A percentile compares a stretch with the other conserved stretches of the same genome.
phyloP scores from a whole-genome alignment of 2,113 vertebrate species.

The Macaca mulatta region DNA sequence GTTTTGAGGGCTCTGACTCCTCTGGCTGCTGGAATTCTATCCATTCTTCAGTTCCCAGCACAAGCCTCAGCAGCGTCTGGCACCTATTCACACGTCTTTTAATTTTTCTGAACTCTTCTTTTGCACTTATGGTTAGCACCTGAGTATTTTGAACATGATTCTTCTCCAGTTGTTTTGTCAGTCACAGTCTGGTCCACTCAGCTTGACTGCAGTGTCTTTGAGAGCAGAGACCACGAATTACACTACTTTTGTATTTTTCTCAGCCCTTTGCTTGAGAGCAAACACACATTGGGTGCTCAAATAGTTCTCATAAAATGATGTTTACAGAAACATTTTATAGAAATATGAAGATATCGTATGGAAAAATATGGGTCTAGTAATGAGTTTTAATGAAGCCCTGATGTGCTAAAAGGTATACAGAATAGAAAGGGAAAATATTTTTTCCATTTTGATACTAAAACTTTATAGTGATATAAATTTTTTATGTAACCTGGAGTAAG shows the following conservation, averaged over 20 bases:
- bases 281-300: neutral
- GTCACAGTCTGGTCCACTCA: neutral
- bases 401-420: neutral
- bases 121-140: neutral
- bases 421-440: neutral
- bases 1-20: fast-evolving
- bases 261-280: neutral
- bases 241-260: neutral
- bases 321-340: neutral
- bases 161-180: neutral
- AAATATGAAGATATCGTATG: neutral
- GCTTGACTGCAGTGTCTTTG: neutral
- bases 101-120: neutral
- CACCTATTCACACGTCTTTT: neutral
- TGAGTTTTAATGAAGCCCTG: neutral
- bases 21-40: neutral
- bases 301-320: neutral
- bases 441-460: neutral
- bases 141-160: neutral
- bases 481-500: neutral
- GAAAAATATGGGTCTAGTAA: neutral
- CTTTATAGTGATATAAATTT: neutral
- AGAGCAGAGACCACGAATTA: neutral
- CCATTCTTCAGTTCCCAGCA: neutral
- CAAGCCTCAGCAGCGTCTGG: neutral